A percentile compares a stretch with the other conserved stretches of the same genome.
phyloP scores from a whole-genome alignment of 2,797 vertebrate species.

The Trichosurus vulpecula region DNA sequence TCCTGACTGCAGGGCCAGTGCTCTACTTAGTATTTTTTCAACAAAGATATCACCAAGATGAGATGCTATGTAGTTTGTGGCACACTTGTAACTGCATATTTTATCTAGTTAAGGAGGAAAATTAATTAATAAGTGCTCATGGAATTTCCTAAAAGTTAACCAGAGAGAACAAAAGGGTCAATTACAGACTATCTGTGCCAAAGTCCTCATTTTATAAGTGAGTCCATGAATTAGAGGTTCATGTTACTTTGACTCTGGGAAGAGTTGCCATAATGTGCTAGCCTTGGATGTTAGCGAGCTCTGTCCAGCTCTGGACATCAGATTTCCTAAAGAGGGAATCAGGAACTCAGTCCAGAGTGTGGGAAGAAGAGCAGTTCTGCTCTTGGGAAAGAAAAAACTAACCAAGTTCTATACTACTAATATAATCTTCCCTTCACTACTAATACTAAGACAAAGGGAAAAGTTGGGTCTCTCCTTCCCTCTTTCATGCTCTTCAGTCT shows the following conservation, averaged over 20 bases:
- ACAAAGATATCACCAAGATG: neutral
- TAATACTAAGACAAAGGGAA: neutral
- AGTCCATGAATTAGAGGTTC: neutral
- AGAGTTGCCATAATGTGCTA: neutral
- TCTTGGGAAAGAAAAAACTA: neutral
- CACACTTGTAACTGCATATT: neutral
- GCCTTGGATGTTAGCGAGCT: neutral
- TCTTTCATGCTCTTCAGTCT: neutral
- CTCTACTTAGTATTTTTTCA: neutral
- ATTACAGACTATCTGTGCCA: neutral
- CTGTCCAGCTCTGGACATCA: neutral
- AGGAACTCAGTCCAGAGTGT: neutral
- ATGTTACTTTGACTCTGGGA: neutral
- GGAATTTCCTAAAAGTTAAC: neutral
- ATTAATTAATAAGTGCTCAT: neutral
- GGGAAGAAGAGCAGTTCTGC: neutral
- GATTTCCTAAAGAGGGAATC: neutral
- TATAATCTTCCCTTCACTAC: neutral
- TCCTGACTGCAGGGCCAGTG: no score
- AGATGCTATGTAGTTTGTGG: neutral
- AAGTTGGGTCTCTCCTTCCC: neutral
- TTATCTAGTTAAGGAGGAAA: neutral
- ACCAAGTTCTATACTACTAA: neutral
- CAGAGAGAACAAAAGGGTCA: neutral
- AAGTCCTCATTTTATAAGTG: neutral